Evolutionary conservation across 2,113 vertebrate genomes (phyloP), one percentile per base, ranked within the genome.

Genomic region (Gymnocephalus cernua): DNA sequence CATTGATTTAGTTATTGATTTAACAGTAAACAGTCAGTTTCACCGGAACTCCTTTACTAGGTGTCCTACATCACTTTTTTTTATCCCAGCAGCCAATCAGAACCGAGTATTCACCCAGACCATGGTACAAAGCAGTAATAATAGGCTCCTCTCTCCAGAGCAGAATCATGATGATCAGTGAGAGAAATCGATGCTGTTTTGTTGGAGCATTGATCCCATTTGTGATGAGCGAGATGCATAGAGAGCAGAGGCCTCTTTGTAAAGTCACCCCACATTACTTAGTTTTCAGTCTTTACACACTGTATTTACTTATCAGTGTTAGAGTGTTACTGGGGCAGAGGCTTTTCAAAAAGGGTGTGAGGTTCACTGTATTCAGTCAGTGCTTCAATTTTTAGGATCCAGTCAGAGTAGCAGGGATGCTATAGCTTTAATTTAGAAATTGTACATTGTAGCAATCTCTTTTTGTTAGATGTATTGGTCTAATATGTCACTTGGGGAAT

Each of bases 171-270:
- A 84, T 76, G 75, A 92, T 87, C 88, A 91, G 69, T 63, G 79
- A 68, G 77, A 78, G 65, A 88, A 88, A 92, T 92, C 86, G 45
- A 90, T 92, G 78, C 64, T 80, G 76, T 92, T 89, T 88, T 89
- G 88, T 90, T 79, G 84, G 69, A 82, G 77, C 87, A 92, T 92
- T 87, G 92, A 92, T 92, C 84, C 63, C 56, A 70, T 87, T 81
- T 84, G 66, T 83, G 86, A 85, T 74, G 80, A 75, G 71, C 29
- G 75, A 83, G 80, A 86, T 90, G 83, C 67, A 80, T 81, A 66
- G 75, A 67, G 85, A 77, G 47, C 88, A 59, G 64, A 47, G 32
- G 64, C 56, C 65, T 47, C 82, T 83, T 90, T 85, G 85, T 89
- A 61, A 77, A 87, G 88, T 89, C 85, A 79, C 53, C 58, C 79